phyloP scores from a whole-genome alignment of 2,888 invertebrate species.

The Eupeodes latifasciatus region DNA sequence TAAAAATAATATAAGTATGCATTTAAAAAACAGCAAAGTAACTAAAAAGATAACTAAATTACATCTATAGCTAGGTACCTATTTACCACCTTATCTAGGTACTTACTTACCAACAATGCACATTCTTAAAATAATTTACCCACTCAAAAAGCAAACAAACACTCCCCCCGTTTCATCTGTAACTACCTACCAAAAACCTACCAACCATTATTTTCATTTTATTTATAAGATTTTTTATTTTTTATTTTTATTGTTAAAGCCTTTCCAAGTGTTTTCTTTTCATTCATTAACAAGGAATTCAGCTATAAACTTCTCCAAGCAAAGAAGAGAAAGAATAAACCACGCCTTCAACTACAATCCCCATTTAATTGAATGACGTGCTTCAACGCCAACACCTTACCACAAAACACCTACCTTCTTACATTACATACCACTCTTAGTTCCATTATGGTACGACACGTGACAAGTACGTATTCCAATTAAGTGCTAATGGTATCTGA shows the following conservation, averaged over 20 bases:
- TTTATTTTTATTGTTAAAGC: neutral
- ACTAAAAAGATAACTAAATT: neutral
- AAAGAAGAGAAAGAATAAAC: slow-evolving; percentile 48
- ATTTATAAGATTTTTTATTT: neutral
- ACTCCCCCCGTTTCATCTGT: slow-evolving; percentile 1
- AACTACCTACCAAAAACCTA: neutral
- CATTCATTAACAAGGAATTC: slow-evolving; percentile 47
- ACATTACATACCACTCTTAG: neutral
- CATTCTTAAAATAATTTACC: slow-evolving; percentile 3
- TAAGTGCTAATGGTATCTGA: slow-evolving; percentile 71
- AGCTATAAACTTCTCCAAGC: slow-evolving; percentile 24
- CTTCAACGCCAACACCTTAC: slow-evolving; percentile 38
- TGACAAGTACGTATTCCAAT: slow-evolving; percentile 53
- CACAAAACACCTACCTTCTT: neutral
- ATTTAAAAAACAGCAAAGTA: too few relatives aligned
- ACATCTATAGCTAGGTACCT: neutral
- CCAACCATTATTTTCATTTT: slow-evolving; percentile 15
- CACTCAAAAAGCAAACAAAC: slow-evolving; percentile 4
- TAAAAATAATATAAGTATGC: too few relatives aligned
- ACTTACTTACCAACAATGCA: neutral
- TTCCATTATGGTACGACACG: neutral
- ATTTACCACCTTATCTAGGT: neutral
- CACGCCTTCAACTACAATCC: slow-evolving; percentile 57
- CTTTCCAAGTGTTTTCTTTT: neutral
- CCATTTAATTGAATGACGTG: slow-evolving; percentile 58